Base-by-base conservation (phyloP, 2,888 invertebrate species). In the Pelosia muscerda region DNA sequence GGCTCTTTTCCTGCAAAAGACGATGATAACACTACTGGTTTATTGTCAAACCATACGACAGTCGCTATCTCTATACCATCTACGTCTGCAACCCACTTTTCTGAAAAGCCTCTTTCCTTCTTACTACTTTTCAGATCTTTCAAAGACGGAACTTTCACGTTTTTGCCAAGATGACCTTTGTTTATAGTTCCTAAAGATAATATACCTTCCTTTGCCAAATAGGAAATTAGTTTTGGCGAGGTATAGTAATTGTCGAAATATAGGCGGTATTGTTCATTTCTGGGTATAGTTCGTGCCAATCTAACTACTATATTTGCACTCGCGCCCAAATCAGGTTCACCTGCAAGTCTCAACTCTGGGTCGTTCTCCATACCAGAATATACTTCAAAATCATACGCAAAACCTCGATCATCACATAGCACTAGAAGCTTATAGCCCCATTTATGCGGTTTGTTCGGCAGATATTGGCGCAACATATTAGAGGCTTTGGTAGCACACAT, bases 241-340 rank as follows among this genome's bases (percentile, higher is more conserved):
- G 72, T 75, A 34, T 74, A 75, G 49, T 75, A 75, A 59, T 74
- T 73, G 57, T 75, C 74, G 49, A 77, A 77, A 38, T 66, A 75
- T 49, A 77, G 38, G 57, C 65, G 71, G 28, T 74, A 72, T 15
- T 66, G 11, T 61, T 61, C 9, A 13, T 66, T n/a, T 31, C 56
- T 56, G 2, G 66, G 66, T 15, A 66, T 57, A 34, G 23, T n/a
- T 10, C 66, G 23, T 13, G 42, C 34, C 28, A 66, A 22, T 10
- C 49, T 38, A 19, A 65, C 58, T 8, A 65, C 65, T 10, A 58
- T 65, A 28, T 65, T 65, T 6, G 57, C 26, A 26, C 65, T 65
- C 25, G 71, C 67, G 6, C 71, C n/a, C n/a, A n/a, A n/a, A n/a
- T n/a, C n/a, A n/a, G n/a, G n/a, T n/a, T n/a, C n/a, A n/a, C n/a